A percentile compares a stretch with the other conserved stretches of the same genome.
These are phyloP conservation scores for Bolinopsis microptera DNA, from an alignment of 37 sponge, comb jelly and placozoan species.

Conservation along the genomic window DNA sequence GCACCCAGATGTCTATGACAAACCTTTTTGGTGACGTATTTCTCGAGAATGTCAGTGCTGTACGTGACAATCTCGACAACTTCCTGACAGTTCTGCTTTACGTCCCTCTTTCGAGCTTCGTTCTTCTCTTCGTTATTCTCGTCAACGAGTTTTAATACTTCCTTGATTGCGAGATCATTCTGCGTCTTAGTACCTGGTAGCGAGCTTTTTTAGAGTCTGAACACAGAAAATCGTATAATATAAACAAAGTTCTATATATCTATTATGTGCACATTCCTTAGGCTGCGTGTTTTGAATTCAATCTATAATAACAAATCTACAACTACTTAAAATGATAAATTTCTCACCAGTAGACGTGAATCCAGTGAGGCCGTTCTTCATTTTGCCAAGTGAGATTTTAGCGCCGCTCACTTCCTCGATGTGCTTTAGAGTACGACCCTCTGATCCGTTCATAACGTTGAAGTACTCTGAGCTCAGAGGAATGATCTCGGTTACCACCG, in stretches of 20 bases:
- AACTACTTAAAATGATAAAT: too few species aligned
- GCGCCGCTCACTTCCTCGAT: neutral
- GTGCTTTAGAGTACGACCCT: conserved; percentile 1
- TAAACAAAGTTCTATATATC: too few species aligned
- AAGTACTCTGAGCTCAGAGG: neutral
- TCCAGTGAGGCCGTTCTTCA: neutral
- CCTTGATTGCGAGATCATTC: conserved; percentile 29
- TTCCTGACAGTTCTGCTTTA: neutral
- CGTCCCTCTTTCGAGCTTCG: neutral
- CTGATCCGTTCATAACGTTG: neutral
- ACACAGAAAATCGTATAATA: too few species aligned
- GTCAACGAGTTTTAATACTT: conserved; percentile 26
- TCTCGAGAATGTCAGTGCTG: conserved; percentile 41
- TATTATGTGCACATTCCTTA: too few species aligned
- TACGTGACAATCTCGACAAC: neutral
- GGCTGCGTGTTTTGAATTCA: too few species aligned
- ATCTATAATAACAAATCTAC: too few species aligned
- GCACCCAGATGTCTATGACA: too few species aligned
- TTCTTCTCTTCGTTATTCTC: neutral
- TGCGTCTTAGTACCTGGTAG: conserved; percentile 49
- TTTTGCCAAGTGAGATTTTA: conserved; percentile 1
- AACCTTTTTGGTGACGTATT: conserved; percentile 29
- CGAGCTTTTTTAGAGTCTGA: too few species aligned
- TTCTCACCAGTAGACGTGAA: neutral
- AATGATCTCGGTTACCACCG: neutral